Base-by-base conservation (phyloP, 1,140 invertebrate genomes). In the Daktulosphaira vitifoliae region DNA sequence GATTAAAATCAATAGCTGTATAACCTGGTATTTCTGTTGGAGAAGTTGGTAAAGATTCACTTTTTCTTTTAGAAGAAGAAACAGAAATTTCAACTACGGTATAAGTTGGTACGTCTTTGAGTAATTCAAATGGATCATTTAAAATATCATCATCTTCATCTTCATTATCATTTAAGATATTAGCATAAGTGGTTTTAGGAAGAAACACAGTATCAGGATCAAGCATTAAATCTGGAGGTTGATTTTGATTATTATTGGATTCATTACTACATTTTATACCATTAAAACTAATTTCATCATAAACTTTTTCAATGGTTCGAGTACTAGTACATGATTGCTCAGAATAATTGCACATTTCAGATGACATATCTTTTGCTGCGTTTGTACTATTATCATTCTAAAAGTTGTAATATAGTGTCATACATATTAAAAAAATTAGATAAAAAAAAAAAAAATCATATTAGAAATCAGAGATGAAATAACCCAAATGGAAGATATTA, bases 1-100 rank as follows among this genome's bases (percentile, higher is more conserved):
- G 90, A 71, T 93, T 86, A 74, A 96, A 95, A 76, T 96, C 93
- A 65, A 96, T 96, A 0, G 86, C 91, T 9, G 90, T 91, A 72
- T 96, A 96, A 49, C 89, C 87, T 71, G 56, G 8, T 22, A 37
- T 48, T 20, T 88, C 83, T 42, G 80, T 77, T 13, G 78, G 72
- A 25, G 79, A 5, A 76, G 78, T 0, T 81, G 79, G 51, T 79
- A 82, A 7, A 70, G 66, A 22, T 66, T 67, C 18, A 68, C 65
- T 72, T 72, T 62, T 74, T 73, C 70, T 72, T 73, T 68, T 75
- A 73, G 50, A 71, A 72, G 70, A 25, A 68, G 69, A 71, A 76
- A 66, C 66, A 74, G 62, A 25, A 65, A 69, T 53, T 70, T 71
- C 49, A 68, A 67, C 37, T 70, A 69, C 49, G 66, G 69, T 39